Conservation (phyloP, 2,113 vertebrate species). For the Brachypteracias leptosomus region DNA sequence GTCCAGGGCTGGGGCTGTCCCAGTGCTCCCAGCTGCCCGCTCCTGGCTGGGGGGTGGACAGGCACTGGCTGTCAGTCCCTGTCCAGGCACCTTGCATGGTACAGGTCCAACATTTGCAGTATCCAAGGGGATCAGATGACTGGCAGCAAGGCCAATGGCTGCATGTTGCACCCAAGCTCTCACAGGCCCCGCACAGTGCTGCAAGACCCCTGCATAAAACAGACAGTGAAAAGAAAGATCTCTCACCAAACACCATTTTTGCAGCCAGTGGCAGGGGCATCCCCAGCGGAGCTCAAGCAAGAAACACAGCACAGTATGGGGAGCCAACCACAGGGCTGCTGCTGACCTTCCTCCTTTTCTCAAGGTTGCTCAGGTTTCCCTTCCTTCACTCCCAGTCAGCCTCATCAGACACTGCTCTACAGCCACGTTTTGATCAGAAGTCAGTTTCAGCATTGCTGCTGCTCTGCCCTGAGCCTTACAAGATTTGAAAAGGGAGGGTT, state of each 20-base stretch:
- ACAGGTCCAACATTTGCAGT: rapidly evolving
- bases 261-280: neutral
- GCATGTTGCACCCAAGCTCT: rapidly evolving
- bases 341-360: neutral
- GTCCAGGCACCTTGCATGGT: neutral
- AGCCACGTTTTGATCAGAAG: neutral
- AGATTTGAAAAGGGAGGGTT: neutral
- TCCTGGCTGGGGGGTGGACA: neutral
- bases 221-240: neutral
- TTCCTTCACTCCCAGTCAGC: neutral
- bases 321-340: neutral
- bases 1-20: neutral
- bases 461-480: neutral
- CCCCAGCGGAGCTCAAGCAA: neutral
- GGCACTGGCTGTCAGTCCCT: neutral
- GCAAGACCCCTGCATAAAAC: neutral
- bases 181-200: rapidly evolving
- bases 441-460: neutral
- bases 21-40: neutral
- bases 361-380: neutral
- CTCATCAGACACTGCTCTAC: neutral
- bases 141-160: neutral
- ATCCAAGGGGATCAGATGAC: too few species aligned
- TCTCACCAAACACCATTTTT: neutral
- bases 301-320: rapidly evolving